Evolutionary conservation across 2,888 invertebrate genomes (phyloP).

Genomic region (Nymphalis urticae): DNA sequence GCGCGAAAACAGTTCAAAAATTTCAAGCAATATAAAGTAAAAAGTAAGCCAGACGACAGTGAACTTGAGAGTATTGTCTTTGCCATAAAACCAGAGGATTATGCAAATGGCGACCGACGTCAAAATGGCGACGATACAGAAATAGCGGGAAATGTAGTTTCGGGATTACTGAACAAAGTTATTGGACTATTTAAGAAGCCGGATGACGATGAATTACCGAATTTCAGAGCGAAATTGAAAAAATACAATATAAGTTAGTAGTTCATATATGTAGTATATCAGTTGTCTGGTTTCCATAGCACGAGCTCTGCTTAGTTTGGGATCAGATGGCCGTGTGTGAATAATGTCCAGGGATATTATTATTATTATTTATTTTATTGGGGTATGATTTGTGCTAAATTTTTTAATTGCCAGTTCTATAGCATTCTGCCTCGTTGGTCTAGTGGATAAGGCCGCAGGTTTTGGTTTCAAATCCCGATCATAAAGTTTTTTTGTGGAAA

Average conservation of each 20-base stretch:
- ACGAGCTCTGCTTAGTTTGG: no score
- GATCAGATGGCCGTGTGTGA: no score
- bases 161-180: constrained; percentile 14
- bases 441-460: no score
- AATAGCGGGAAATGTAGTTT: constrained; percentile 4
- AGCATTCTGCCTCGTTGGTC: no score
- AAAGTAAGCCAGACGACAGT: constrained; percentile 12
- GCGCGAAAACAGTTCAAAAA: constrained; percentile 38
- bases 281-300: no score
- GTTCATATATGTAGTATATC: no score
- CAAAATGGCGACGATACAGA: constrained; percentile 11
- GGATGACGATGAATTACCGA: constrained; percentile 7
- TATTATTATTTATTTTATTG: neutral
- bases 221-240: constrained; percentile 29
- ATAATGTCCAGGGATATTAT: no score
- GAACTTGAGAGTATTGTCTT: constrained; percentile 40
- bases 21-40: constrained; percentile 33
- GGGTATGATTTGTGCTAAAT: neutral
- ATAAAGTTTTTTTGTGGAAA: no score
- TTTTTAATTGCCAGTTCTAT: neutral
- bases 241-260: constrained; percentile 38
- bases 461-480: no score
- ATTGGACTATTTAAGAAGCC: constrained; percentile 24
- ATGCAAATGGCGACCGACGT: constrained; percentile 11
- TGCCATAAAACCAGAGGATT: constrained; percentile 33